A percentile compares a stretch with the other conserved stretches of the same genome.
Evolutionary conservation across 2,888 invertebrate species (phyloP).

Genomic region (Brenthis ino): DNA sequence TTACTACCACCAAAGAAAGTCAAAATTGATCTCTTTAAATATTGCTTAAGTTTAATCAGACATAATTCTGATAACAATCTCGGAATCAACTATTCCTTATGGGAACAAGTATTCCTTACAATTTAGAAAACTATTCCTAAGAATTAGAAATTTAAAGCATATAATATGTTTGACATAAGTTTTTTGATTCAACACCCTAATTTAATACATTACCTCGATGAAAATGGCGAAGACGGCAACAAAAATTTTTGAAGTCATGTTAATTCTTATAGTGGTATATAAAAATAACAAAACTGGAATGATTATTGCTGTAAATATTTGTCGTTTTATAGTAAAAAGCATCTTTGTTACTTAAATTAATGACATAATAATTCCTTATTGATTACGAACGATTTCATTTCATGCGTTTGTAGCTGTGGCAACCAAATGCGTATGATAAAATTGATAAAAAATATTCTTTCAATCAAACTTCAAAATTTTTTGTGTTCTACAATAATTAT

Average conservation of each 20-base stretch:
- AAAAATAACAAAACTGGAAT: conserved; percentile 26
- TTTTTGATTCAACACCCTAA: background rate
- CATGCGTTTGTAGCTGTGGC: background rate
- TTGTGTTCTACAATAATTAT: too few species aligned
- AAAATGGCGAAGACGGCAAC: conserved; percentile 5
- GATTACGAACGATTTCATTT: conserved; percentile 5
- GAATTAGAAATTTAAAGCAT: too few species aligned
- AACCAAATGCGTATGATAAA: conserved; percentile 5
- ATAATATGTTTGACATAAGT: background rate
- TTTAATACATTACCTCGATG: conserved; percentile 15
- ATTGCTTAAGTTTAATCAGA: too few species aligned
- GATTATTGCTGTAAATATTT: conserved; percentile 1
- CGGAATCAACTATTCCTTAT: too few species aligned
- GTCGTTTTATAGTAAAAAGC: conserved; percentile 12
- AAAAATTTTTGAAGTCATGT: conserved; percentile 15
- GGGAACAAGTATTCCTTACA: too few species aligned
- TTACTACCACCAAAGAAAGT: too few species aligned
- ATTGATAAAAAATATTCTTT: background rate
- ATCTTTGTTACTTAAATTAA: conserved; percentile 21
- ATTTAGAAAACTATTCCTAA: too few species aligned
- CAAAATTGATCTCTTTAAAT: too few species aligned
- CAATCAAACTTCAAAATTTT: too few species aligned
- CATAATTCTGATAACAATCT: too few species aligned
- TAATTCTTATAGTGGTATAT: conserved; percentile 20
- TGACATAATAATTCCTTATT: conserved; percentile 7